These are phyloP conservation scores for Nycticorax nycticorax DNA, from an alignment of 2,113 vertebrate species.

Conservation along the genomic window DNA sequence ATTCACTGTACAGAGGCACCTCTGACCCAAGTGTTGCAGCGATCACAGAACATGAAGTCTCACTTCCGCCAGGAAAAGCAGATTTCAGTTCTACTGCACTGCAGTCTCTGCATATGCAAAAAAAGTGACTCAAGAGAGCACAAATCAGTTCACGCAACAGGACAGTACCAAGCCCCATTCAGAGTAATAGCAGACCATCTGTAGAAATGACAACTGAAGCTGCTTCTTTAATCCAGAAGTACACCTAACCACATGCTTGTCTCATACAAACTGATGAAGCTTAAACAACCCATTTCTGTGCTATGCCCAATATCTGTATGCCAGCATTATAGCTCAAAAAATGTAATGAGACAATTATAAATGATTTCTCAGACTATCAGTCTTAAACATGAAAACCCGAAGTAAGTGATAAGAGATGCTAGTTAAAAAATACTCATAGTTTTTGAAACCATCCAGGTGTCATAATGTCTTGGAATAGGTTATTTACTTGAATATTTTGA, in stretches of 20 bases:
- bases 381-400: not conserved
- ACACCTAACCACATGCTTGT: not conserved
- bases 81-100: not conserved
- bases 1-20: not conserved
- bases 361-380: not conserved
- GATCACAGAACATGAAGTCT: not conserved
- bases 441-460: not conserved
- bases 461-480: not conserved
- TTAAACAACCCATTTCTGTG: not conserved
- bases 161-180: not conserved
- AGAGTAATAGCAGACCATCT: not conserved
- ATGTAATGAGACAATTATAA: not conserved
- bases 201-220: not conserved
- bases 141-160: not conserved
- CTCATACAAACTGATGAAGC: not conserved
- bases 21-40: not conserved
- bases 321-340: not conserved
- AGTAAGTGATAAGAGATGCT: not conserved
- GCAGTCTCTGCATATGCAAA: not conserved
- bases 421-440: not conserved
- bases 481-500: not conserved
- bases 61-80: not conserved
- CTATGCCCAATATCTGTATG: not conserved
- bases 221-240: not conserved
- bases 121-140: not conserved